phyloP scores from a whole-genome alignment of 2,888 invertebrate species.

The Abrostola tripartita region DNA sequence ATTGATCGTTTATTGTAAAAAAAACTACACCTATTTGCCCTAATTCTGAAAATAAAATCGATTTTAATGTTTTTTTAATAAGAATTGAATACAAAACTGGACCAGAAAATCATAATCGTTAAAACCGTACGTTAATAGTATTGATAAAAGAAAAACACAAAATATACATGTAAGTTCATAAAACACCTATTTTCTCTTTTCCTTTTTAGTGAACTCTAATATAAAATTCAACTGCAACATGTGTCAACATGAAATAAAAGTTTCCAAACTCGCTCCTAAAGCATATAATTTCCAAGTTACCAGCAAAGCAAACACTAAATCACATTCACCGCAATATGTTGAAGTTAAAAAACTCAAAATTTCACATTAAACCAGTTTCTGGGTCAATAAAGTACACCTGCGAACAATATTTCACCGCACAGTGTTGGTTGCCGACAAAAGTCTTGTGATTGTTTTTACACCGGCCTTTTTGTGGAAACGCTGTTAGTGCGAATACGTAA shows the following conservation, averaged over 20 bases:
- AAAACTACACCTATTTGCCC: too few species aligned
- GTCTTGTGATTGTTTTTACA: conserved; percentile 44
- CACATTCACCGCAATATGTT: conserved; percentile 30
- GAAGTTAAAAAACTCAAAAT: conserved; percentile 41
- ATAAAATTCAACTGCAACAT: background rate
- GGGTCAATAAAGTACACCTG: conserved; percentile 57
- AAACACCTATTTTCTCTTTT: background rate
- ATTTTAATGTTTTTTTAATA: too few species aligned
- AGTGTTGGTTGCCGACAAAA: conserved; percentile 30
- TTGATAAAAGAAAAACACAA: too few species aligned
- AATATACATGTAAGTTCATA: too few species aligned
- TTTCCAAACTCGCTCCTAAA: conserved; percentile 11
- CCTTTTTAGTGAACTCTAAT: background rate
- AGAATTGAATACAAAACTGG: too few species aligned
- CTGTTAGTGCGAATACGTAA: conserved; percentile 15
- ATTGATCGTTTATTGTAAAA: too few species aligned
- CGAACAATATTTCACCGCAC: conserved; percentile 45
- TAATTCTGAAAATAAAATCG: too few species aligned
- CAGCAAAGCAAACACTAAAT: conserved; percentile 39
- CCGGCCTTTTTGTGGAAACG: conserved; percentile 14
- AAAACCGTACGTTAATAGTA: too few species aligned
- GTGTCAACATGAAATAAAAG: conserved; percentile 11
- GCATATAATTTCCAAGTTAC: conserved; percentile 24
- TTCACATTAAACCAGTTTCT: conserved; percentile 48
- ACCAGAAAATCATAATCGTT: too few species aligned